Conservation (phyloP, 2,888 invertebrate species). For the Lypha dubia region DNA sequence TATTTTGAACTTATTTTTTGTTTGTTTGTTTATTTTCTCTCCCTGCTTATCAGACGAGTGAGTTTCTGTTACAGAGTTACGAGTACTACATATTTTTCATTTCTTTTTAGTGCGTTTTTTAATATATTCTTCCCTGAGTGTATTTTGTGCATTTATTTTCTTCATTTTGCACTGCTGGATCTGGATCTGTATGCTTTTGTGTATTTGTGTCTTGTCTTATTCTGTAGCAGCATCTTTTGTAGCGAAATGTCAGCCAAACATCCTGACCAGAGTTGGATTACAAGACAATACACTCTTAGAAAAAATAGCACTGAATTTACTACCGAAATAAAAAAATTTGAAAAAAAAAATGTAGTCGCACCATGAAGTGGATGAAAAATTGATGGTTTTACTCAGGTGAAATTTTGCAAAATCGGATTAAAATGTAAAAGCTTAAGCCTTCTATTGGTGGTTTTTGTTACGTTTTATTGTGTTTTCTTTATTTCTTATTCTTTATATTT, state of each 20-base stretch:
- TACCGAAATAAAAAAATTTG: background rate
- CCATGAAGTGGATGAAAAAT: slow-evolving; percentile 50
- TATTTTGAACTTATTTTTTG: slow-evolving; percentile 6
- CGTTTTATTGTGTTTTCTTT: background rate
- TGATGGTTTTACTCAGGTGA: slow-evolving; percentile 63
- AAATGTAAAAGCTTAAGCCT: slow-evolving; percentile 65
- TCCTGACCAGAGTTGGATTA: slow-evolving; percentile 57
- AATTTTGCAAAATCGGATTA: slow-evolving; percentile 69
- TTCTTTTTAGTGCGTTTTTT: slow-evolving; percentile 10
- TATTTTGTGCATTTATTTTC: slow-evolving; percentile 2
- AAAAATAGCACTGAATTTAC: background rate
- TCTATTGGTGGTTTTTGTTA: slow-evolving; percentile 28
- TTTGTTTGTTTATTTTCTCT: slow-evolving; percentile 8
- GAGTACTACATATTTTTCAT: background rate
- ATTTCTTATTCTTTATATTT: slow-evolving; percentile 22
- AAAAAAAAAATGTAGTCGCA: slow-evolving; percentile 40
- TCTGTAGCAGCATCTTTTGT: slow-evolving; percentile 18
- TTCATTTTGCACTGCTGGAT: slow-evolving; percentile 38
- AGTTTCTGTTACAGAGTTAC: slow-evolving; percentile 54
- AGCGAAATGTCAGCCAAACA: slow-evolving; percentile 59
- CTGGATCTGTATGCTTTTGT: slow-evolving; percentile 7
- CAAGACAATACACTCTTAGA: slow-evolving; percentile 21
- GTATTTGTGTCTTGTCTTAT: slow-evolving; percentile 44
- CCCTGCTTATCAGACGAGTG: slow-evolving; percentile 36
- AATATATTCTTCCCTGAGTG: slow-evolving; percentile 4